Evolutionary conservation across 2,797 vertebrate species (phyloP).

Genomic region (Poecilia wingei): DNA sequence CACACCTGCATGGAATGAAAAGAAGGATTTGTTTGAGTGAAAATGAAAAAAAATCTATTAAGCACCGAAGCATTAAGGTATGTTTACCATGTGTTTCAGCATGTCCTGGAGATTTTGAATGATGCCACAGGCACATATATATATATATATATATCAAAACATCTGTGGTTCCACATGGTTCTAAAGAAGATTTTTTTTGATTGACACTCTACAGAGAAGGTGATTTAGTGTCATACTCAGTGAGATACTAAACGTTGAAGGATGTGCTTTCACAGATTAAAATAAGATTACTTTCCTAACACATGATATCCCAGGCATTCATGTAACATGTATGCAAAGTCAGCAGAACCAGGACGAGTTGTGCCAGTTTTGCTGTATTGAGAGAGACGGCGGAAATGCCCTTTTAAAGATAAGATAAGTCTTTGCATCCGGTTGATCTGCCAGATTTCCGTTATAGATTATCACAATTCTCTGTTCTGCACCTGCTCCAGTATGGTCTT

Average conservation of each 20-base stretch:
- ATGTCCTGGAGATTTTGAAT: slow-evolving; percentile 33
- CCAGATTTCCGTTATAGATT: not conserved
- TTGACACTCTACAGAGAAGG: slow-evolving; percentile 36
- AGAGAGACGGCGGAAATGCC: not conserved
- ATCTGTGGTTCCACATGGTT: slow-evolving; percentile 26
- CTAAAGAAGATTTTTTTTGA: slow-evolving; percentile 40
- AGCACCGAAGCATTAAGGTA: slow-evolving; percentile 26
- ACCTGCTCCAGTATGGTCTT: slow-evolving; percentile 96
- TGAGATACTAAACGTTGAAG: slow-evolving; percentile 14
- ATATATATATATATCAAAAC: slow-evolving; percentile 19
- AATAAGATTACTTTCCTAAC: not conserved
- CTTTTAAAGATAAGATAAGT: not conserved
- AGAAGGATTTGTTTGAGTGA: slow-evolving; percentile 2
- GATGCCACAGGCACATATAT: slow-evolving; percentile 24
- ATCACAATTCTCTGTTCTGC: slow-evolving; percentile 7
- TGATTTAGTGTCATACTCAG: slow-evolving; percentile 26
- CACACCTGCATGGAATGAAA: slow-evolving; percentile 30
- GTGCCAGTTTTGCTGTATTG: not conserved
- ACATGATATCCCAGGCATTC: slow-evolving; percentile 30
- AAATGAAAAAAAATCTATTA: slow-evolving; percentile 30
- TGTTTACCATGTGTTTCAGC: slow-evolving; percentile 25
- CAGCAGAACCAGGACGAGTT: not conserved
- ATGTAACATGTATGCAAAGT: not conserved
- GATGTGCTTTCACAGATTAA: slow-evolving; percentile 27
- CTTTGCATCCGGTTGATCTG: not conserved